phyloP scores from a whole-genome alignment of 2,797 vertebrate species.

The Lindbergichthys nudifrons region DNA sequence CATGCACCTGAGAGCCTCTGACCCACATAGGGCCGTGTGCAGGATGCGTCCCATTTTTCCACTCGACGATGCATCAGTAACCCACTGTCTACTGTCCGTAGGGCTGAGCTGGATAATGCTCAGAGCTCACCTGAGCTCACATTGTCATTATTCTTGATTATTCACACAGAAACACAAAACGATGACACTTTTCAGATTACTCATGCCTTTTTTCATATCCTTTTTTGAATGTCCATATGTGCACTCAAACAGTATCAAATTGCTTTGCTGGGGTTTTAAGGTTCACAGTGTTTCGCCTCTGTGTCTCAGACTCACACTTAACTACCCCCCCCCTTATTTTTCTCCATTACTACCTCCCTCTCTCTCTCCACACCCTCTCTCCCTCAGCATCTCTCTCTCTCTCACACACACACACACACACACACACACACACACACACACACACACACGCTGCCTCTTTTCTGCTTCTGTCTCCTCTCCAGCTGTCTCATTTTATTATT shows the following conservation, averaged over 20 bases:
- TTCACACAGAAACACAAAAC: conserved; percentile 4
- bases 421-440: conserved; percentile 41
- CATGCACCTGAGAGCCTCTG: conserved; percentile 55
- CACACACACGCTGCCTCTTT: conserved; percentile 46
- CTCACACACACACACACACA: conserved; percentile 42
- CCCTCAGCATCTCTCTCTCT: not conserved
- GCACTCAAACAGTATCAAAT: conserved; percentile 49
- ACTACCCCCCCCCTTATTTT: conserved; percentile 42
- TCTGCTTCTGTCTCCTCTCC: conserved; percentile 50
- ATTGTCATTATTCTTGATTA: not conserved
- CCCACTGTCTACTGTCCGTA: conserved; percentile 33
- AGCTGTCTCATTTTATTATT: conserved; percentile 65
- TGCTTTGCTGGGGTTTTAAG: conserved; percentile 60
- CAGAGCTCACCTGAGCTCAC: conserved; percentile 48
- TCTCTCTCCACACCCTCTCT: conserved; percentile 16
- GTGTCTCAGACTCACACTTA: conserved; percentile 62
- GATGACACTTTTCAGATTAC: not conserved
- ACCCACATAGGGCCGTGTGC: conserved; percentile 61
- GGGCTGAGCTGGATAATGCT: conserved; percentile 11
- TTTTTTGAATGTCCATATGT: conserved; percentile 29
- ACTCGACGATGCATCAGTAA: conserved; percentile 54
- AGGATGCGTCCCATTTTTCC: conserved; percentile 57
- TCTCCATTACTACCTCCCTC: conserved; percentile 13
- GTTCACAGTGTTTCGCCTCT: conserved; percentile 59
- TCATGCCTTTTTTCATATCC: conserved; percentile 7